phyloP scores from a whole-genome alignment of 2,888 invertebrate species.

The Strigamia crassipes region DNA sequence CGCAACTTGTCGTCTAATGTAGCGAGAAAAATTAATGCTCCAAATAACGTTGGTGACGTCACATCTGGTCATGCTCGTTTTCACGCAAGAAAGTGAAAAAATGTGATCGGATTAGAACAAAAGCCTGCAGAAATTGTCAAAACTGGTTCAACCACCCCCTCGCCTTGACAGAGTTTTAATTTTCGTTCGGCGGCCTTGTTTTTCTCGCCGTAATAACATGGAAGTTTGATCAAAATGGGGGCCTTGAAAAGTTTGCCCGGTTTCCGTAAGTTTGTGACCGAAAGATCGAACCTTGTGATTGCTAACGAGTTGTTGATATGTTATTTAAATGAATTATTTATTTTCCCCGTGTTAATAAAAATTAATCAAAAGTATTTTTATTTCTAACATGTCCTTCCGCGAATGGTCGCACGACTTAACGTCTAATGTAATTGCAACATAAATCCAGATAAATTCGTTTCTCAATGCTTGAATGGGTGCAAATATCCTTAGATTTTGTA shows the following conservation, averaged over 20 bases:
- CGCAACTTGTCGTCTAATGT: constrained; percentile 16
- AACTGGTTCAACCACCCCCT: constrained; percentile 33
- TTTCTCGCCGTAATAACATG: background rate
- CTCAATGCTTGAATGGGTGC: background rate
- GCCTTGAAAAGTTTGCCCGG: background rate
- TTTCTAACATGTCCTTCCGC: too few species aligned
- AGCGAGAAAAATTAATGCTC: constrained; percentile 24
- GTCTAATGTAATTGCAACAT: too few species aligned
- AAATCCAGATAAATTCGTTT: background rate
- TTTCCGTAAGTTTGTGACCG: background rate
- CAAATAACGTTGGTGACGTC: constrained; percentile 17
- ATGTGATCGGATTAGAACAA: constrained; percentile 11
- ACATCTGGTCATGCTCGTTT: constrained; percentile 27
- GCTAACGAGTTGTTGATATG: too few species aligned
- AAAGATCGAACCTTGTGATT: background rate
- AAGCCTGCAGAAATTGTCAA: constrained; percentile 23
- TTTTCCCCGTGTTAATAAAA: too few species aligned
- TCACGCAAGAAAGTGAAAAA: constrained; percentile 23
- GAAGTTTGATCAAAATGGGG: background rate
- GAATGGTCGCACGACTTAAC: too few species aligned
- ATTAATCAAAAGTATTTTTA: too few species aligned
- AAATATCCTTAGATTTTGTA: background rate
- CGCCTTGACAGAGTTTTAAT: constrained; percentile 34
- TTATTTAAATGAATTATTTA: too few species aligned
- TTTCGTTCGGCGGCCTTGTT: background rate